Base-by-base conservation (phyloP, 64 coral and sea anemone species). In the Stylophora pistillata region DNA sequence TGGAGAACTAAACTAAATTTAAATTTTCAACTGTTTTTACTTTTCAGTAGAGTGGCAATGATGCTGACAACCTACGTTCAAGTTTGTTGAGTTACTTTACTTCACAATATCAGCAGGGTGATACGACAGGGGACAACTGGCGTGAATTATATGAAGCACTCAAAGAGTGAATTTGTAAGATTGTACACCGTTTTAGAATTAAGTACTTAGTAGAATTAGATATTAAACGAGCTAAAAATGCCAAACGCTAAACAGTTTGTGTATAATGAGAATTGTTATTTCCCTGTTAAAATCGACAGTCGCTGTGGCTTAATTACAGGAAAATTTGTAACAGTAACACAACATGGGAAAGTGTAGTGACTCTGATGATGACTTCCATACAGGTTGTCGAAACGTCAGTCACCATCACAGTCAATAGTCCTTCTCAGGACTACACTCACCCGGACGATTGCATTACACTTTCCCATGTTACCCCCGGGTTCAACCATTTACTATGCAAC, bases 31-130 rank as follows among this genome's bases (percentile, higher is more conserved):
- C 7, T 68, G 5, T n/a, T 25, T 25, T 84, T 84, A 30, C 69
- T 84, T 62, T 84, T 65, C 33, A 84, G 80, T 84, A 84, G 80
- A 70, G 80, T 69, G 61, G 23, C 20, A 37, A 70, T 41, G 34
- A 53, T 52, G 7, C 37, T 47, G 31, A 41, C 21, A 12, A 47
- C 17, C 62, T 84, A 52, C 80, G 80, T 34, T 60, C 21, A 70
- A 84, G 80, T 69, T n/a, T 84, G 17, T 70, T 84, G 21, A 16
- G 53, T 27, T 63, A 84, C 59, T 70, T 84, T 65, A 70, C 80
- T 15, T 53, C 80, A 69, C 47, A 60, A 23, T 32, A 84, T 15
- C 61, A 29, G 0, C 12, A 69, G n/a, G 30, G 26, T 47, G 37
- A 4, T 15, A 63, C 41, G 26, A 62, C 23, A 1, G 80, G 21